A percentile compares a stretch with the other conserved stretches of the same genome.
Conservation (phyloP, 2,113 vertebrate genomes). For the Cephalopterus ornatus region DNA sequence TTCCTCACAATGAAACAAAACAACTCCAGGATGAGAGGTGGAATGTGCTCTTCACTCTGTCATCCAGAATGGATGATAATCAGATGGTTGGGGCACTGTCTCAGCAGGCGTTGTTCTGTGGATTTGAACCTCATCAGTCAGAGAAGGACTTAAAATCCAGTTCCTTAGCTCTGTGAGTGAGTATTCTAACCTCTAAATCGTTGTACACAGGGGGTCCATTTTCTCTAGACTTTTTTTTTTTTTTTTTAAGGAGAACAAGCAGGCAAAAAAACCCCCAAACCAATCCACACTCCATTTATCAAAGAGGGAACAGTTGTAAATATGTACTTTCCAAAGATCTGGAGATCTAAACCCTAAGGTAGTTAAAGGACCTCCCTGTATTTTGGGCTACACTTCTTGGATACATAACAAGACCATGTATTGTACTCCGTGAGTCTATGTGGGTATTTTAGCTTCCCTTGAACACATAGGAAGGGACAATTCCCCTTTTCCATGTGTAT, state of each 20-base stretch:
- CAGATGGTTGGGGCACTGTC: not conserved
- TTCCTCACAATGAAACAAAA: not conserved
- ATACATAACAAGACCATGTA: not conserved
- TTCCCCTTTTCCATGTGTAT: not conserved
- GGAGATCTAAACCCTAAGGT: not conserved
- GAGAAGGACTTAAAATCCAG: not conserved
- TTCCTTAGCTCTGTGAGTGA: not conserved
- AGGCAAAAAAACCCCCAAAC: not conserved
- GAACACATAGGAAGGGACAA: not conserved
- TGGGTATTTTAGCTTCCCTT: not conserved
- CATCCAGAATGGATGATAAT: not conserved
- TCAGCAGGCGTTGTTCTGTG: not conserved
- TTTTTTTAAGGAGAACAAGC: not conserved
- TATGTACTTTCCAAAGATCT: not conserved
- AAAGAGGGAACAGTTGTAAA: not conserved
- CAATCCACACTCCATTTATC: not conserved
- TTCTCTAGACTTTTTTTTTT: not conserved
- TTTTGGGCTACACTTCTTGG: not conserved
- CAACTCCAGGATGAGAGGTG: not conserved
- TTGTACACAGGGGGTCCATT: not conserved
- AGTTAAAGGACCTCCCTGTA: not conserved
- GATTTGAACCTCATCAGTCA: slow-evolving; percentile 9
- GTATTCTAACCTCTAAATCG: not conserved
- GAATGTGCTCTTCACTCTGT: not conserved
- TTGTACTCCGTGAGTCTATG: not conserved